phyloP scores from a whole-genome alignment of 2,797 vertebrate species.

The Melanotaenia trifasciata region DNA sequence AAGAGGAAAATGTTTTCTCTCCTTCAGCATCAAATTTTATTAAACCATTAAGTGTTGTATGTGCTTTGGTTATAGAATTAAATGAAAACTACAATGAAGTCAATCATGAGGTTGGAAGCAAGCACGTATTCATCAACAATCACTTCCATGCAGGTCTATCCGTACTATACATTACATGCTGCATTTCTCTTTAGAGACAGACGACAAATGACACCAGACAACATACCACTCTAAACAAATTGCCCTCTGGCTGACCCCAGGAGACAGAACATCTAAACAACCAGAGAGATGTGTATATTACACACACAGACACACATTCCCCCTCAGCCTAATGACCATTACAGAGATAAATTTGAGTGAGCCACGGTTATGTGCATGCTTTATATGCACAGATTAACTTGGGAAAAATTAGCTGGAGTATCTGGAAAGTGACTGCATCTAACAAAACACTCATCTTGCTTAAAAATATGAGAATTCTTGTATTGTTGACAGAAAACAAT shows the following conservation, averaged over 20 bases:
- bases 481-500: neutral
- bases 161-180: slow-evolving; percentile 17
- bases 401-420: neutral
- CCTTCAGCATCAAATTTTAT: neutral
- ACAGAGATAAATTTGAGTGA: slow-evolving; percentile 57
- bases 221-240: slow-evolving; percentile 65
- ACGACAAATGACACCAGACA: slow-evolving; percentile 57
- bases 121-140: neutral
- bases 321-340: slow-evolving; percentile 54
- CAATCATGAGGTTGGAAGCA: neutral
- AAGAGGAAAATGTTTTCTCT: neutral
- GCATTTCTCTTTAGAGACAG: slow-evolving; percentile 34
- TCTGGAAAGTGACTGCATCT: neutral
- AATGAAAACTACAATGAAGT: neutral
- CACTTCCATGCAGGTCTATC: slow-evolving; percentile 27
- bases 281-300: slow-evolving; percentile 66
- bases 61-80: neutral
- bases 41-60: neutral
- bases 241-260: slow-evolving; percentile 71
- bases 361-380: slow-evolving; percentile 33
- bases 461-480: neutral
- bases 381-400: slow-evolving; percentile 22
- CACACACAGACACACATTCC: slow-evolving; percentile 58
- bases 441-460: neutral
- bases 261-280: slow-evolving; percentile 78